Evolutionary conservation across 2,888 invertebrate species (phyloP).

Genomic region (Petrophora chlorosata): DNA sequence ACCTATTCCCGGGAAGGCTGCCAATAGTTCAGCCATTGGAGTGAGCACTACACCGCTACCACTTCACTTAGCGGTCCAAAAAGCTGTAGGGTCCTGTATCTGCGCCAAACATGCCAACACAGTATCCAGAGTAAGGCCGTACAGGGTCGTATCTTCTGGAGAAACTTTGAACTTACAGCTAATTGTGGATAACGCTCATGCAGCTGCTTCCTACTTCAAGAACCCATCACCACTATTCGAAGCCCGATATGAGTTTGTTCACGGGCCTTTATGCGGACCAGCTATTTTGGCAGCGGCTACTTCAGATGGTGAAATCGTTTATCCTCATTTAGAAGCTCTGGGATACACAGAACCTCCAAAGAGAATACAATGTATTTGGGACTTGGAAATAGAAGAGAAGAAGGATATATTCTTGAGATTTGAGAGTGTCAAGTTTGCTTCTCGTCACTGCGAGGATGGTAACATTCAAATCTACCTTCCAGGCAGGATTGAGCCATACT

Average conservation of each 20-base stretch:
- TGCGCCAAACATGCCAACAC: conserved; percentile 86
- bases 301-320: conserved; percentile 93
- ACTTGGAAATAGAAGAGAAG: conserved; percentile 91
- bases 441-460: conserved; percentile 93
- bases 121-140: conserved; percentile 83
- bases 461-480: conserved; percentile 92
- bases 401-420: conserved; percentile 94
- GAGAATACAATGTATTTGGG: conserved; percentile 91
- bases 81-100: conserved; percentile 88
- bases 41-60: conserved; percentile 79
- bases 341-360: conserved; percentile 87
- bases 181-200: conserved; percentile 92
- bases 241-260: conserved; percentile 94
- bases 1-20: conserved; percentile 74
- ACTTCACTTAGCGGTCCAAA: conserved; percentile 85
- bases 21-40: conserved; percentile 56
- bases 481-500: conserved; percentile 88
- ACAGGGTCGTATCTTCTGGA: conserved; percentile 89
- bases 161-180: conserved; percentile 92
- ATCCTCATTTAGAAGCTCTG: conserved; percentile 92
- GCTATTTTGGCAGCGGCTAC: conserved; percentile 88
- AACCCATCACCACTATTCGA: conserved; percentile 92
- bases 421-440: conserved; percentile 93
- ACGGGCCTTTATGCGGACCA: conserved; percentile 94
- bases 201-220: conserved; percentile 94